A percentile compares a stretch with the other conserved stretches of the same genome.
phyloP scores from a whole-genome alignment of 2,797 vertebrate genomes.

The Yasuhikotakia modesta region DNA sequence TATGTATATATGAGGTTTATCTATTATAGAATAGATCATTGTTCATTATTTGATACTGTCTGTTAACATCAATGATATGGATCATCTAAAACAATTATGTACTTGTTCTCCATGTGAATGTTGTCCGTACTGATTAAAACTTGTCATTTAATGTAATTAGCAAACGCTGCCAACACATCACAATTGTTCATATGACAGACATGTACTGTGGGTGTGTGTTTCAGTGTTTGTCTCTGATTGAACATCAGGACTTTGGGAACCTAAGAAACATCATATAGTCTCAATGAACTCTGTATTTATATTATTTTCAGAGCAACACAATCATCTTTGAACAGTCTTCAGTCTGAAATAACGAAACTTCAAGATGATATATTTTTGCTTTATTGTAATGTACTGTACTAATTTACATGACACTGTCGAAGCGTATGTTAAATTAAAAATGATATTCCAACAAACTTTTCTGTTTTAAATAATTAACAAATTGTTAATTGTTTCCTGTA shows the following conservation, averaged over 20 bases:
- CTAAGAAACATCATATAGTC: not conserved
- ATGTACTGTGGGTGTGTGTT: slow-evolving; percentile 7
- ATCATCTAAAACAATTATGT: slow-evolving; percentile 25
- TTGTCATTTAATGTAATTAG: slow-evolving; percentile 32
- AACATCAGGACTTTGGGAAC: not conserved
- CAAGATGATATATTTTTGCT: slow-evolving; percentile 65
- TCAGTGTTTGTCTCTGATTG: slow-evolving; percentile 12
- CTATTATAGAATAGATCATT: slow-evolving; percentile 42
- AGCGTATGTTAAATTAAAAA: slow-evolving; percentile 72
- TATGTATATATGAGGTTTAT: slow-evolving; percentile 51
- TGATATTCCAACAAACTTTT: slow-evolving; percentile 2
- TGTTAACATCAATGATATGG: slow-evolving; percentile 16
- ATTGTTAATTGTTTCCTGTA: no score
- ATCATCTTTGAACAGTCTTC: not conserved
- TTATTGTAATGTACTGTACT: slow-evolving; percentile 65
- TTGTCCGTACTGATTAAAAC: slow-evolving; percentile 32
- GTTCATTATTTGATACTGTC: slow-evolving; percentile 37
- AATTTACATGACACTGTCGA: slow-evolving; percentile 64
- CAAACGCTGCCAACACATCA: slow-evolving; percentile 32
- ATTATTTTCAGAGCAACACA: not conserved
- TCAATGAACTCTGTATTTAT: slow-evolving; percentile 1
- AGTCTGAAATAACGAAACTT: no score
- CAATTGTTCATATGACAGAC: slow-evolving; percentile 22
- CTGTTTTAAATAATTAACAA: not conserved
- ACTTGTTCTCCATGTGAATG: slow-evolving; percentile 40